Percentiles rank a stretch among this genome's conserved stretches.
Conservation (phyloP, 1,140 invertebrate genomes). For the Augochlora pura region DNA sequence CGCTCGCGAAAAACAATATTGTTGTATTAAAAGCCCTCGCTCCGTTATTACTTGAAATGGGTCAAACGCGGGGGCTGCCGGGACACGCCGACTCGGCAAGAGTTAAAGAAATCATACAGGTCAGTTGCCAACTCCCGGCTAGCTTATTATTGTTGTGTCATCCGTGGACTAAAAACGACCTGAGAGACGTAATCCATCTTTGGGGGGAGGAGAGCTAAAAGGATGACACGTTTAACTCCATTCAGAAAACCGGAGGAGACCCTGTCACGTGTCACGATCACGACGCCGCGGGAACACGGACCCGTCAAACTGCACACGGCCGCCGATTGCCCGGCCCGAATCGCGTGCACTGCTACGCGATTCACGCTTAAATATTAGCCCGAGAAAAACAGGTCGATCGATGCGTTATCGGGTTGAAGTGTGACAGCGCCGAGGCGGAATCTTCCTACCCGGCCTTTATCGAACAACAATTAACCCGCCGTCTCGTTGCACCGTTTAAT, state of each 20-base stretch:
- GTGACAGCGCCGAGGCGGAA: neutral
- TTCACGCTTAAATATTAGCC: conserved; percentile 16
- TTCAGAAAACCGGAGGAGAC: neutral
- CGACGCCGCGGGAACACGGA: neutral
- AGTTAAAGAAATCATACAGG: no score
- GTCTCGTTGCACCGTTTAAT: no score
- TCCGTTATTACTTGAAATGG: no score
- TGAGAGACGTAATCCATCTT: neutral
- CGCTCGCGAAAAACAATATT: no score
- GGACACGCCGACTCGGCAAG: no score
- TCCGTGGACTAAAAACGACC: neutral
- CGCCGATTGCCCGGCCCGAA: neutral
- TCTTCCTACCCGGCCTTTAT: neutral
- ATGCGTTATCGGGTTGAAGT: conserved; percentile 2
- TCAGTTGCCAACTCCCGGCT: no score
- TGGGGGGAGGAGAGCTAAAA: no score
- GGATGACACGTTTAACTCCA: neutral
- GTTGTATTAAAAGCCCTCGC: no score
- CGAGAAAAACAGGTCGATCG: neutral
- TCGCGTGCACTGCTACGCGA: conserved; percentile 4
- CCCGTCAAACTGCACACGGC: neutral
- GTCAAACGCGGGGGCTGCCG: no score
- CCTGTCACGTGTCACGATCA: neutral
- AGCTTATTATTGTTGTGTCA: neutral
- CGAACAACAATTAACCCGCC: neutral